Evolutionary conservation across 1,140 invertebrate species (phyloP), one percentile per base, ranked within the genome.

Genomic region (Calliopsis andreniformis): DNA sequence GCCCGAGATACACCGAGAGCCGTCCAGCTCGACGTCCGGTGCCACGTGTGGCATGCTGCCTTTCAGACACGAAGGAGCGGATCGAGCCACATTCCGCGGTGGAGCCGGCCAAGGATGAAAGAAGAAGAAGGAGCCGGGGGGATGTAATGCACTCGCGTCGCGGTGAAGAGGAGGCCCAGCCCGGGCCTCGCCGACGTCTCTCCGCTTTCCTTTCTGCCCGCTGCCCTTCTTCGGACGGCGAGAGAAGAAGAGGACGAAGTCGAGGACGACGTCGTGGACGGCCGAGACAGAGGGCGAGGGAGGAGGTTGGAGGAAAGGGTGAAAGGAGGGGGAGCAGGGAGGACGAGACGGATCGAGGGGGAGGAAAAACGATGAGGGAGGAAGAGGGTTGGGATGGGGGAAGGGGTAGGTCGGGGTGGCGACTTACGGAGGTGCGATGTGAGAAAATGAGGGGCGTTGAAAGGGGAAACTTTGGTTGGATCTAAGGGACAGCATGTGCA

Each of bases 1-100:
- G 76, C 76, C 63, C 79, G 69, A 75, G 79, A 82, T 82, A 82
- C 79, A 79, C 53, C 25, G 72, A 56, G 76, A 56, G 76, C 76
- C 55, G 76, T 78, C 76, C 69, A 72, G 35, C 68, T 76, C 64
- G 72, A 76, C 72, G 72, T 76, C 72, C 72, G 72, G 64, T 76
- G 72, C 72, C 64, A 76, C 72, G 72, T 76, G 72, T 76, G 72
- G 51, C 72, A 69, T 51, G 72, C 72, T 76, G 72, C 64, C 51
- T 76, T 76, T 76, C 72, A 59, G 62, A 69, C 72, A 69, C 72
- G 72, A 69, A 76, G 20, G 53, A 69, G 72, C 72, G 72, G 72
- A 76, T 76, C 72, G 72, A 69, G 64, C 72, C 72, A 69, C 72
- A 76, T 76, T 76, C 72, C 72, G 72, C 64, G 72, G 55, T 69